Conservation (phyloP, 2,888 invertebrate genomes). For the Diaprepes abbreviatus region DNA sequence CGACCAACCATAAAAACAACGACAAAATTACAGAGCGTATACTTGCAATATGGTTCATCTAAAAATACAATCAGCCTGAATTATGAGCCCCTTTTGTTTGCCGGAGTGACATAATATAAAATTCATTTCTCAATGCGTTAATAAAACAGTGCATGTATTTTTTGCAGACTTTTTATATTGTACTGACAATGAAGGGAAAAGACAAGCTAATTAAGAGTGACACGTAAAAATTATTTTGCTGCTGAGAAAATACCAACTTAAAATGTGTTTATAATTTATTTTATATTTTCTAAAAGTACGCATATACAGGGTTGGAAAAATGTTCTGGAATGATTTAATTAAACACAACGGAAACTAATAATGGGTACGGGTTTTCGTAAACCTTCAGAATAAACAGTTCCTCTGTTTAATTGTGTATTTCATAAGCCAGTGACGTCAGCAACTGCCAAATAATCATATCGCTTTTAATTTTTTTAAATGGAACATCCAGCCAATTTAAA, state of each 20-base stretch:
- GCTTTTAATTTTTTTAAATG: too few species aligned
- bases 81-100: slow-evolving; percentile 8
- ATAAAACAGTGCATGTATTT: slow-evolving; percentile 8
- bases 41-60: slow-evolving; percentile 15
- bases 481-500: too few species aligned
- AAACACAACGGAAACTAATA: too few species aligned
- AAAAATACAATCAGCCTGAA: slow-evolving; percentile 12
- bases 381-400: too few species aligned
- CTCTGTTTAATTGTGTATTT: too few species aligned
- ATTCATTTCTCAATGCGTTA: slow-evolving; percentile 15
- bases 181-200: not conserved
- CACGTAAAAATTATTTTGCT: not conserved
- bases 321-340: too few species aligned
- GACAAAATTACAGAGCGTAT: slow-evolving; percentile 13
- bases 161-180: not conserved
- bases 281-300: too few species aligned
- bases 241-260: not conserved
- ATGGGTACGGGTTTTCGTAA: too few species aligned
- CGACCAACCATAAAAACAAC: slow-evolving; percentile 17
- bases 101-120: slow-evolving; percentile 7
- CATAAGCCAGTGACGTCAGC: too few species aligned
- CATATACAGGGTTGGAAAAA: too few species aligned
- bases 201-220: slow-evolving; percentile 1
- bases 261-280: not conserved
- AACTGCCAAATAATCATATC: too few species aligned